phyloP scores from a whole-genome alignment of 64 coral and sea anemone species.

The Catalaphyllia jardinei region DNA sequence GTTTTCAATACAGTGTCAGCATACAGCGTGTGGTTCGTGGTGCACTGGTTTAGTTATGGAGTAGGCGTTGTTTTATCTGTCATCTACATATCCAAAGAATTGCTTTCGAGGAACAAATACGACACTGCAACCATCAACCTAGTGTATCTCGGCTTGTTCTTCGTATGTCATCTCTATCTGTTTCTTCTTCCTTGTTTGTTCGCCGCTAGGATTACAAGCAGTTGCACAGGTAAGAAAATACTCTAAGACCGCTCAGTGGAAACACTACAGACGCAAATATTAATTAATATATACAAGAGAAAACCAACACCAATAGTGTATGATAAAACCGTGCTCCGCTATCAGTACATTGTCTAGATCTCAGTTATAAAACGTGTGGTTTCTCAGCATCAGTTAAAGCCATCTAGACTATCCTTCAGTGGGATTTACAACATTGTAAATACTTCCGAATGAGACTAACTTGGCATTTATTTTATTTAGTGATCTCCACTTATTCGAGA shows the following conservation, averaged over 20 bases:
- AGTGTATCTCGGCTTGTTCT: constrained; percentile 1
- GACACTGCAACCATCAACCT: background rate
- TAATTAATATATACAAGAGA: background rate
- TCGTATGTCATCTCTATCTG: background rate
- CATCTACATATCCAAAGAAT: constrained; percentile 21
- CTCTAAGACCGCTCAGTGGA: background rate
- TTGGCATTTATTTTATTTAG: no score
- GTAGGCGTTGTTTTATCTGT: background rate
- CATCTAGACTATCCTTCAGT: no score
- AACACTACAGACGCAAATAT: background rate
- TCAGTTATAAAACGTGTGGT: no score
- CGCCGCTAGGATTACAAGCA: constrained; percentile 27
- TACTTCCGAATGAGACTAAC: no score
- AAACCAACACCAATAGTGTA: background rate
- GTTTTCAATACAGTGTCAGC: constrained; percentile 40
- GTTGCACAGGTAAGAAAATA: constrained; percentile 2
- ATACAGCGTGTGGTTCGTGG: constrained; percentile 30
- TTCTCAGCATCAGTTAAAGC: no score
- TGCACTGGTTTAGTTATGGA: constrained; percentile 22
- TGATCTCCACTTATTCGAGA: no score
- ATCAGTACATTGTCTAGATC: no score
- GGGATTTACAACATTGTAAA: no score
- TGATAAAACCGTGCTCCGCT: background rate
- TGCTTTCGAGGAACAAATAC: background rate
- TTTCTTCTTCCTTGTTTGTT: constrained; percentile 28